These are phyloP conservation scores for Oscheius sp. DNA, from an alignment of 2,888 invertebrate genomes.

Conservation along the genomic window DNA sequence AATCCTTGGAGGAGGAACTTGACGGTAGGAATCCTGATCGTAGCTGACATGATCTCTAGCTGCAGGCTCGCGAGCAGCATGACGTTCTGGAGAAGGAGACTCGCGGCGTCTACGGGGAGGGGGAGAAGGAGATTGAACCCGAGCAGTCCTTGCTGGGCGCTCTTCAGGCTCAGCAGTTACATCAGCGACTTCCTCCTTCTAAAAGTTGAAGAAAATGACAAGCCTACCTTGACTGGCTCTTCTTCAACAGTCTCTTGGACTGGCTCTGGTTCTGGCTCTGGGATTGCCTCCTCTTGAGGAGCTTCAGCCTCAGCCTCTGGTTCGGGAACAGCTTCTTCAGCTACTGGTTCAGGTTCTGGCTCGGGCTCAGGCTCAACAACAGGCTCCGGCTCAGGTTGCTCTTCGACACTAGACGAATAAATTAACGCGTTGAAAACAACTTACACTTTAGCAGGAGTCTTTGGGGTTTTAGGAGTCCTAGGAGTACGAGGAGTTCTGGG, in stretches of 20 bases:
- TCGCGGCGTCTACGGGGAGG: constrained; percentile 55
- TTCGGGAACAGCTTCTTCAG: constrained; percentile 40
- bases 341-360: constrained; percentile 44
- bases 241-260: constrained; percentile 11
- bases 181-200: constrained; percentile 12
- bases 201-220: neutral
- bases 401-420: constrained; percentile 31
- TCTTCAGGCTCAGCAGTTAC: constrained; percentile 24
- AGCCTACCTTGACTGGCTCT: neutral
- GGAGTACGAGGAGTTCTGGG: constrained; percentile 62
- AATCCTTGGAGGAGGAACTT: constrained; percentile 64
- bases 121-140: constrained; percentile 47
- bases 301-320: constrained; percentile 31
- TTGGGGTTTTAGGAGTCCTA: constrained; percentile 58
- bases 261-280: constrained; percentile 20
- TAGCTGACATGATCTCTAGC: constrained; percentile 55
- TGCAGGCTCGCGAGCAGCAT: constrained; percentile 42
- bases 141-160: constrained; percentile 19
- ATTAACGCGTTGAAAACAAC: constrained; percentile 7
- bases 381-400: constrained; percentile 34
- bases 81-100: constrained; percentile 54
- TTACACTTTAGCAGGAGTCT: constrained; percentile 48
- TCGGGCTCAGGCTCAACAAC: constrained; percentile 45
- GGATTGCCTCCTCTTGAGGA: constrained; percentile 2
- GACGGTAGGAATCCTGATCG: constrained; percentile 62